Conservation (phyloP, 2,113 vertebrate species). For the Chroicocephalus ridibundus region DNA sequence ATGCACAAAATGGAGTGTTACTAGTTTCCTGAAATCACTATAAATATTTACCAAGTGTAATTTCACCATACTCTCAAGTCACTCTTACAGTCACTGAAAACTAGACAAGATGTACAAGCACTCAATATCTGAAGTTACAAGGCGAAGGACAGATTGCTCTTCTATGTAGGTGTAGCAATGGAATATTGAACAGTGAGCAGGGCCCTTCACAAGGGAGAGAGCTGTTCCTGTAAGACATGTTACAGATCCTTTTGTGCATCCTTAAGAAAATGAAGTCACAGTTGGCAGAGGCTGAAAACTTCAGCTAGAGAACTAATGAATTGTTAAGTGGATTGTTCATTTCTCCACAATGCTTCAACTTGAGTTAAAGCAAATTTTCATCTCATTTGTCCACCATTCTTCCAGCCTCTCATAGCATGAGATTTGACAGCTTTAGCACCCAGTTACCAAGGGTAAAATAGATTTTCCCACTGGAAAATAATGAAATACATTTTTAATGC, state of each 20-base stretch:
- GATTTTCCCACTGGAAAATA: background rate
- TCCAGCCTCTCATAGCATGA: background rate
- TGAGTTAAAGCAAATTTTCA: background rate
- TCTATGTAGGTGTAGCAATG: background rate
- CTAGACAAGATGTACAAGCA: background rate
- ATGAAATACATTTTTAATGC: background rate
- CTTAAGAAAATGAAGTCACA: background rate
- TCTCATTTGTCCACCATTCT: background rate
- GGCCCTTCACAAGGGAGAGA: background rate
- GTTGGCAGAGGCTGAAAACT: background rate
- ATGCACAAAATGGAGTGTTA: background rate
- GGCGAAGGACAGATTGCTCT: background rate
- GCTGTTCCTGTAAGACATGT: background rate
- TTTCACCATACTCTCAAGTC: background rate
- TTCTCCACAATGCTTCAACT: background rate
- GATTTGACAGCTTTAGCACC: background rate
- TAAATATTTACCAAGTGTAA: background rate
- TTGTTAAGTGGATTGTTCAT: background rate
- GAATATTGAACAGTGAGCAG: background rate
- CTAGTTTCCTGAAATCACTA: background rate
- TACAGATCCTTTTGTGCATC: background rate
- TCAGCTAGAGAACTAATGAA: background rate
- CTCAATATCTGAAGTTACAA: background rate
- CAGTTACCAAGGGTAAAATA: background rate
- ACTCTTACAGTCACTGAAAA: background rate